phyloP scores from a whole-genome alignment of 1,140 invertebrate genomes.

The Drosophila baimaii region DNA sequence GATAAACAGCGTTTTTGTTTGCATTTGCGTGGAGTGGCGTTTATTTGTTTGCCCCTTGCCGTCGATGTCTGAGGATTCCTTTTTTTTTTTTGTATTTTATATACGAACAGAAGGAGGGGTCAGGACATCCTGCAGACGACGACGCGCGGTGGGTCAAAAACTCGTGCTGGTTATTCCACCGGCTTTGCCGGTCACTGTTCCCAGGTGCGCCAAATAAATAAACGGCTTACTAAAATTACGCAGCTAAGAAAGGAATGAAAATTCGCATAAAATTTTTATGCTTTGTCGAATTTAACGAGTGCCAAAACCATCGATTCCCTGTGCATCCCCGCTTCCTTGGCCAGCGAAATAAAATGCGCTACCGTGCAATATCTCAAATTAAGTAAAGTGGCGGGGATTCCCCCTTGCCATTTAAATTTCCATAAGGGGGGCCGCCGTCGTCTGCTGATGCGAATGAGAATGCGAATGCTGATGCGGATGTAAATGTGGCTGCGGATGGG shows the following conservation, averaged over 20 bases:
- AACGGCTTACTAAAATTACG: constrained; percentile 58
- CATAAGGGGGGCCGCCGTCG: constrained; percentile 52
- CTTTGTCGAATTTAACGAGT: constrained; percentile 72
- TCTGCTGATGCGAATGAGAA: constrained; percentile 21
- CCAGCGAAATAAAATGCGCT: constrained; percentile 40
- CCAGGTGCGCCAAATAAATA: constrained; percentile 64
- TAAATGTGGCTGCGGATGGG: constrained; percentile 43
- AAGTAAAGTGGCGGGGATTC: constrained; percentile 52
- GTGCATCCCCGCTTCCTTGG: constrained; percentile 28
- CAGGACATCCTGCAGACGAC: constrained; percentile 20
- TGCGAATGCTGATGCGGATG: constrained; percentile 16
- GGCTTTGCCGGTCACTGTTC: constrained; percentile 36
- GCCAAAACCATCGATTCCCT: constrained; percentile 52
- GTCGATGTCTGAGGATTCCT: constrained; percentile 27
- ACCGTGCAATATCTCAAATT: constrained; percentile 51
- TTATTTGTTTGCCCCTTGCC: constrained; percentile 42
- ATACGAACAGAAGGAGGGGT: not conserved
- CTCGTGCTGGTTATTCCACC: constrained; percentile 18
- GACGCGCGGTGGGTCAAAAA: constrained; percentile 52
- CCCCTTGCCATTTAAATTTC: constrained; percentile 47
- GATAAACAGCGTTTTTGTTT: constrained; percentile 59
- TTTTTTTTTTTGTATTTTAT: constrained; percentile 19
- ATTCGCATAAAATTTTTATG: constrained; percentile 71
- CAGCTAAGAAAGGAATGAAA: constrained; percentile 57
- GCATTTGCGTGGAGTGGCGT: constrained; percentile 48